Evolutionary conservation across 2,888 invertebrate species (phyloP).

Genomic region (Epiblema foenella): DNA sequence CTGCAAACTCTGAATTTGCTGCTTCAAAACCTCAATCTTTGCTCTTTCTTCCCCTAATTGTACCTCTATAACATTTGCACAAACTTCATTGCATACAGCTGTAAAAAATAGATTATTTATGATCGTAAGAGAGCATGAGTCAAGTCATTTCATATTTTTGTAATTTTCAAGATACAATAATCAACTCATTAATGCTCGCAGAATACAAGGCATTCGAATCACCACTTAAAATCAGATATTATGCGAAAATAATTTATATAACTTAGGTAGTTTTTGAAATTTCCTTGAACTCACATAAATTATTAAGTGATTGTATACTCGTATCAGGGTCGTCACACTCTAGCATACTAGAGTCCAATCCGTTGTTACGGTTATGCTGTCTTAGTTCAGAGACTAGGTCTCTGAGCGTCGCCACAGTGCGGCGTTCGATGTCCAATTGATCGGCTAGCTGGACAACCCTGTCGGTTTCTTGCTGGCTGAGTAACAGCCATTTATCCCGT

Average conservation of each 20-base stretch:
- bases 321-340: conserved; percentile 77
- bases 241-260: too few relatives aligned
- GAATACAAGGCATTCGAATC: background rate
- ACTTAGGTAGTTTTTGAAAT: background rate
- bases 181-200: background rate
- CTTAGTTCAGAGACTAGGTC: conserved; percentile 69
- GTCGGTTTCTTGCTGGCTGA: conserved; percentile 64
- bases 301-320: conserved; percentile 67
- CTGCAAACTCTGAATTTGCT: conserved; percentile 70
- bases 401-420: conserved; percentile 58
- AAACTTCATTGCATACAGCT: conserved; percentile 76
- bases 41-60: conserved; percentile 76
- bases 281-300: conserved; percentile 65
- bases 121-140: background rate
- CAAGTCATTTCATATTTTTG: background rate
- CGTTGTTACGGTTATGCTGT: conserved; percentile 68
- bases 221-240: too few relatives aligned
- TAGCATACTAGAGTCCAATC: conserved; percentile 67
- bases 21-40: conserved; percentile 66
- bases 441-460: conserved; percentile 61
- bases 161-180: too few relatives aligned
- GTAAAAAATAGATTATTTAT: conserved; percentile 45
- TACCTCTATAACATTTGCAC: conserved; percentile 77
- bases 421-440: conserved; percentile 66
- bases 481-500: conserved; percentile 67